phyloP scores from a whole-genome alignment of 2,113 vertebrate species.

The Capreolus pygargus region DNA sequence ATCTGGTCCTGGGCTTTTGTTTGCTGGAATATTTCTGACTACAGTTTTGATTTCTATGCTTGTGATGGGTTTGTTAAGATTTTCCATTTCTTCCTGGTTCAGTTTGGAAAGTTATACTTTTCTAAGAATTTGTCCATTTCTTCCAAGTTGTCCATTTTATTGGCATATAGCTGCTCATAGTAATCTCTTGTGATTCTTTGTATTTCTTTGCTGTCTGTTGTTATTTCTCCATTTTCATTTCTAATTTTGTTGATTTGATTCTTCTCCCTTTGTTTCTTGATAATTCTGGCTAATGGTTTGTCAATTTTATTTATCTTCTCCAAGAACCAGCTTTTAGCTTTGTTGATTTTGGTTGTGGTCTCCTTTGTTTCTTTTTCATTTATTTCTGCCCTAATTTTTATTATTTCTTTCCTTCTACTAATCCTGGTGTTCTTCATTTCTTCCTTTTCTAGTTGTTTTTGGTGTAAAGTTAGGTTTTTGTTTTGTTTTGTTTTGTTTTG shows the following conservation, averaged over 20 bases:
- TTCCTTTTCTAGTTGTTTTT: neutral
- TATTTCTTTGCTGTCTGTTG: neutral
- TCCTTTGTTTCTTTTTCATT: neutral
- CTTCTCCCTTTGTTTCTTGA: neutral
- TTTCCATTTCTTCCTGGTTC: neutral
- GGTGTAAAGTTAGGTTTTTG: neutral
- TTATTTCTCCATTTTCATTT: neutral
- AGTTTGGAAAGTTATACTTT: neutral
- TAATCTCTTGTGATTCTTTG: neutral
- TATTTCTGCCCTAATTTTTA: neutral
- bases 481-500: neutral
- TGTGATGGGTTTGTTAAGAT: neutral
- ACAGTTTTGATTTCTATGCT: neutral
- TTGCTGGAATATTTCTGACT: neutral
- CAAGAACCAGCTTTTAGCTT: neutral
- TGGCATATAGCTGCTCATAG: neutral
- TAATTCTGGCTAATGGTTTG: neutral
- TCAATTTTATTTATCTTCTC: neutral
- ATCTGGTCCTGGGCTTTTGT: neutral
- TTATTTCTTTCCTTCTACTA: neutral
- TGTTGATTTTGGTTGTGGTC: neutral
- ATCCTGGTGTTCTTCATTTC: neutral
- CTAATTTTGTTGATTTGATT: neutral
- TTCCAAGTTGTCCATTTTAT: neutral
- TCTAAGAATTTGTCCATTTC: neutral